Evolutionary conservation across 2,888 invertebrate species (phyloP).

Genomic region (Orchestes rusci): DNA sequence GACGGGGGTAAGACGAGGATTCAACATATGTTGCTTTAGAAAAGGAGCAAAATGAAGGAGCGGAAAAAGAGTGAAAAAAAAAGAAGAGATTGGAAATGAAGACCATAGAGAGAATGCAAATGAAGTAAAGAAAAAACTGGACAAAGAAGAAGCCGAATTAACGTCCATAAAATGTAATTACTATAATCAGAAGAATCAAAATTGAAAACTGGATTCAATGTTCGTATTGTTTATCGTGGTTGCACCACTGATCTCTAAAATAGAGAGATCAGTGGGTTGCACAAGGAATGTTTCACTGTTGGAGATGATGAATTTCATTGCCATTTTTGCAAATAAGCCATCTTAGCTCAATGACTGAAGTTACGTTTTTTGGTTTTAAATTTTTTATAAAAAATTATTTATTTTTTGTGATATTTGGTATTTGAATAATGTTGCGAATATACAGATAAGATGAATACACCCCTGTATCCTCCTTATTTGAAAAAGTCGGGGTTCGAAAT

Average conservation of each 20-base stretch:
- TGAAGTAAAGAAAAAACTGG: background rate
- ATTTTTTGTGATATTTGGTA: constrained; percentile 7
- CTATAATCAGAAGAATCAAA: too few species aligned
- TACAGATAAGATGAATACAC: too few species aligned
- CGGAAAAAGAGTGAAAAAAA: too few species aligned
- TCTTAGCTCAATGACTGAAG: constrained; percentile 2
- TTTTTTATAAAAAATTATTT: constrained; percentile 1
- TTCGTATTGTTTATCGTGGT: constrained; percentile 1
- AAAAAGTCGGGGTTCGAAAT: too few species aligned
- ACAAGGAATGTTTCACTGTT: background rate
- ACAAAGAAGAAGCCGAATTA: background rate
- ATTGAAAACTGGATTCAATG: constrained; percentile 7
- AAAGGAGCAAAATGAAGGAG: too few species aligned
- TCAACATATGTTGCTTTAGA: too few species aligned
- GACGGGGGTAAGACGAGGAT: too few species aligned
- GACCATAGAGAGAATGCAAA: background rate
- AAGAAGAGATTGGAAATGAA: background rate
- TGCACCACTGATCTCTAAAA: too few species aligned
- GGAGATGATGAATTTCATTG: background rate
- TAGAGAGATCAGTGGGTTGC: too few species aligned
- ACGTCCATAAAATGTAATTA: too few species aligned
- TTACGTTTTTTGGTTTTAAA: too few species aligned
- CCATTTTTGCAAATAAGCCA: constrained; percentile 7
- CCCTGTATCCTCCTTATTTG: too few species aligned
- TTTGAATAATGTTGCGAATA: constrained; percentile 3